Evolutionary conservation across 2,888 invertebrate genomes (phyloP).

Genomic region (Belgica antarctica): DNA sequence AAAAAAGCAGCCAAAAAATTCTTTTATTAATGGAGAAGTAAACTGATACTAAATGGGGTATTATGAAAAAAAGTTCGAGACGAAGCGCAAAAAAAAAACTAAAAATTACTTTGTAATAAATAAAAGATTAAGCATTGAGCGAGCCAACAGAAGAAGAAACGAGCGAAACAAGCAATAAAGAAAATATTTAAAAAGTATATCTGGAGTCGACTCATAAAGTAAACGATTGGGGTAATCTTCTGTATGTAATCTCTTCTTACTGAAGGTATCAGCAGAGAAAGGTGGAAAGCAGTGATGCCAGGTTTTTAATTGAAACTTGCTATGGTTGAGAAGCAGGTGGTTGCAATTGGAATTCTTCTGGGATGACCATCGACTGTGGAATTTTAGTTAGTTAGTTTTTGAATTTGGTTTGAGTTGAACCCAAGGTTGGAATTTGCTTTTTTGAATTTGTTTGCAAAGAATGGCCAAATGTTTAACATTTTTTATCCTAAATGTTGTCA

Average conservation of each 20-base stretch:
- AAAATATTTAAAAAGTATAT: slow-evolving; percentile 28
- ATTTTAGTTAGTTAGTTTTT: too few relatives aligned
- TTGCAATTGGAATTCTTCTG: too few relatives aligned
- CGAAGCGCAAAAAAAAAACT: slow-evolving; percentile 32
- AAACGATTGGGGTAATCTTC: slow-evolving; percentile 41
- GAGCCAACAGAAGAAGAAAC: not conserved
- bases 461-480: too few relatives aligned
- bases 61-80: slow-evolving; percentile 36
- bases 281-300: slow-evolving; percentile 5
- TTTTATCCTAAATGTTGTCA: too few relatives aligned
- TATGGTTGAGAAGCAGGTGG: too few relatives aligned
- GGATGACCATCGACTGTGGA: too few relatives aligned
- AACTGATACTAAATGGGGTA: slow-evolving; percentile 41
- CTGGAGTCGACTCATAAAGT: slow-evolving; percentile 42
- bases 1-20: slow-evolving; percentile 29
- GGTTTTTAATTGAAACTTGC: too few relatives aligned
- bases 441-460: too few relatives aligned
- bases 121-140: slow-evolving; percentile 42
- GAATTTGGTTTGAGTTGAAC: too few relatives aligned
- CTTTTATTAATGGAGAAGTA: slow-evolving; percentile 27
- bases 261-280: not conserved
- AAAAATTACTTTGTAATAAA: slow-evolving; percentile 44
- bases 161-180: not conserved
- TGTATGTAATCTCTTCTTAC: slow-evolving; percentile 35
- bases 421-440: too few relatives aligned